Percentiles rank a stretch among this genome's conserved stretches.
Conservation (phyloP, 2,888 invertebrate genomes). For the Caenorhabditis zanzibari region DNA sequence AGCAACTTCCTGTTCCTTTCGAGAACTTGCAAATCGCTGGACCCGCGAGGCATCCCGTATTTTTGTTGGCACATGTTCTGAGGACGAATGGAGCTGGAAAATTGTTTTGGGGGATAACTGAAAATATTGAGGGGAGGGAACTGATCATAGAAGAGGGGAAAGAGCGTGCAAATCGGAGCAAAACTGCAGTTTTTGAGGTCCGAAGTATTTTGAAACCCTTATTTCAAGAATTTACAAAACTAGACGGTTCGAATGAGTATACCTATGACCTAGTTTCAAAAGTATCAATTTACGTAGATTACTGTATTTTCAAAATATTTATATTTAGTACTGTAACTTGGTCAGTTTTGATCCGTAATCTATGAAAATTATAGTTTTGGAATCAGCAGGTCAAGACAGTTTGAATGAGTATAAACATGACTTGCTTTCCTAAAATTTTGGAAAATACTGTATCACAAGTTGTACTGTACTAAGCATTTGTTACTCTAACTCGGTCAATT, state of each 20-base stretch:
- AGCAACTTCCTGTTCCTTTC: slow-evolving; percentile 77
- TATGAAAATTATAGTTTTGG: too few relatives aligned
- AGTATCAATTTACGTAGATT: too few relatives aligned
- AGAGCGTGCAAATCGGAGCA: background rate
- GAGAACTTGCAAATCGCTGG: slow-evolving; percentile 81
- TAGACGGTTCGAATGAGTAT: too few relatives aligned
- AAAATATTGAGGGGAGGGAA: background rate
- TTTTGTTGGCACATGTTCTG: slow-evolving; percentile 78
- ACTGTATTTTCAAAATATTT: background rate
- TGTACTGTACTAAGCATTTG: too few relatives aligned
- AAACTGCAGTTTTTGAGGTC: too few relatives aligned
- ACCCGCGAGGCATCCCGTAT: slow-evolving; percentile 79
- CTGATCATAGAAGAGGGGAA: background rate
- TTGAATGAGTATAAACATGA: slow-evolving; percentile 15
- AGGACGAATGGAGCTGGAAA: slow-evolving; percentile 77
- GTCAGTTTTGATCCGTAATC: too few relatives aligned
- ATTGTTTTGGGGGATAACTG: too few relatives aligned
- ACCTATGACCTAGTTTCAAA: too few relatives aligned
- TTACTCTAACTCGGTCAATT: background rate
- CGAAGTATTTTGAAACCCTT: too few relatives aligned
- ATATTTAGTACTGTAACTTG: background rate
- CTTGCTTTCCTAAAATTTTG: background rate
- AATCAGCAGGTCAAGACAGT: background rate
- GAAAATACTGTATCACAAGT: background rate
- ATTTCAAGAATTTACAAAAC: too few relatives aligned